Conservation (phyloP, 2,888 invertebrate genomes). For the Liodrosophila aerea region DNA sequence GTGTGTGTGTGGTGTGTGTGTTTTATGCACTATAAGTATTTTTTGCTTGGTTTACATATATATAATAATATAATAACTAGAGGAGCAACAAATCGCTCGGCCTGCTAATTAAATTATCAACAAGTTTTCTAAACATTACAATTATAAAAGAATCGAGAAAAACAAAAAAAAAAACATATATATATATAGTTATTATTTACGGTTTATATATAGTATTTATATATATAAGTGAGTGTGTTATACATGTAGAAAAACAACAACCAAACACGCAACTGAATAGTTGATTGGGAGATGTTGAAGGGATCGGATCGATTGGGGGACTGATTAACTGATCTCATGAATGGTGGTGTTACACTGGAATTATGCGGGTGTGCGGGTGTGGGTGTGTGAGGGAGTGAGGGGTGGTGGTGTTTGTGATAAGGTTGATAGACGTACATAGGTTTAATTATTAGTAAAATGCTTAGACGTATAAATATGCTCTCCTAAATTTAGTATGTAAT, state of each 20-base stretch:
- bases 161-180: constrained; percentile 21
- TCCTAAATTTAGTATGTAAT: constrained; percentile 75
- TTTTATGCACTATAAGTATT: too few relatives aligned
- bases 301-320: too few relatives aligned
- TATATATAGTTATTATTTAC: constrained; percentile 10
- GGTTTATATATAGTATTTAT: neutral
- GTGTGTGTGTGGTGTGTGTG: neutral
- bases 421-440: constrained; percentile 14
- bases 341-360: neutral
- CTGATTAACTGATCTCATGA: neutral
- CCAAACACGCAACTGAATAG: constrained; percentile 35
- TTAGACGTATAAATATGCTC: constrained; percentile 73
- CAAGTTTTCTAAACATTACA: constrained; percentile 50
- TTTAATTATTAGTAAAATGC: constrained; percentile 63
- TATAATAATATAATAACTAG: constrained; percentile 59
- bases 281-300: constrained; percentile 15
- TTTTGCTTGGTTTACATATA: constrained; percentile 6
- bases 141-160: constrained; percentile 41
- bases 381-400: neutral
- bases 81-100: constrained; percentile 19
- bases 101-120: constrained; percentile 61
- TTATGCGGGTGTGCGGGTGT: too few relatives aligned
- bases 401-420: neutral
- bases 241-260: constrained; percentile 26
- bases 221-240: constrained; percentile 8